Evolutionary conservation across 2,113 vertebrate species (phyloP).

Genomic region (Amazona vittata): DNA sequence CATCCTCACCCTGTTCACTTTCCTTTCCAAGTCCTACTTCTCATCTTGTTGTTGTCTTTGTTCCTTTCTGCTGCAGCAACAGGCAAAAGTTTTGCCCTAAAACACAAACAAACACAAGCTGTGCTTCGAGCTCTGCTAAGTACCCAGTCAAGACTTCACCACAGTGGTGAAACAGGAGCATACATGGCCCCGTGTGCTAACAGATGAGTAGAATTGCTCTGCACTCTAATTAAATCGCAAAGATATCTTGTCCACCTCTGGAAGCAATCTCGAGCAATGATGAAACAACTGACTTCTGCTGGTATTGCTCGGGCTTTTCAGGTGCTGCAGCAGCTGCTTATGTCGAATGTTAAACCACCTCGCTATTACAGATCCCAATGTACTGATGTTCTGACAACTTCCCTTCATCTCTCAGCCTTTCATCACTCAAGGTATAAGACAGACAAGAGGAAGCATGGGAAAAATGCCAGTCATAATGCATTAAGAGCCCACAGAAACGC

Average conservation of each 20-base stretch:
- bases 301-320: neutral
- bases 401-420: neutral
- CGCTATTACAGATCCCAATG: neutral
- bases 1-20: neutral
- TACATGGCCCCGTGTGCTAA: fast-evolving
- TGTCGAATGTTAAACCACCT: conserved; percentile 19
- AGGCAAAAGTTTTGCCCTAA: neutral
- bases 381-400: neutral
- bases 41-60: neutral
- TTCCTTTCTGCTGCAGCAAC: neutral
- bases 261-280: neutral
- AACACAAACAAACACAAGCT: neutral
- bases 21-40: neutral
- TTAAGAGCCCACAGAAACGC: neutral
- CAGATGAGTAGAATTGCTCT: neutral
- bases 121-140: neutral
- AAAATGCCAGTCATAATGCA: neutral
- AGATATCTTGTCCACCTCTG: neutral
- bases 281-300: neutral
- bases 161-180: neutral
- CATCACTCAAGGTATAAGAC: neutral
- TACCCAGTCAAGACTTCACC: neutral
- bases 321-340: neutral
- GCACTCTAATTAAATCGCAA: neutral
- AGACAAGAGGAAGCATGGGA: neutral